Conservation (phyloP, 2,113 vertebrate genomes). For the Entelurus aequoreus region DNA sequence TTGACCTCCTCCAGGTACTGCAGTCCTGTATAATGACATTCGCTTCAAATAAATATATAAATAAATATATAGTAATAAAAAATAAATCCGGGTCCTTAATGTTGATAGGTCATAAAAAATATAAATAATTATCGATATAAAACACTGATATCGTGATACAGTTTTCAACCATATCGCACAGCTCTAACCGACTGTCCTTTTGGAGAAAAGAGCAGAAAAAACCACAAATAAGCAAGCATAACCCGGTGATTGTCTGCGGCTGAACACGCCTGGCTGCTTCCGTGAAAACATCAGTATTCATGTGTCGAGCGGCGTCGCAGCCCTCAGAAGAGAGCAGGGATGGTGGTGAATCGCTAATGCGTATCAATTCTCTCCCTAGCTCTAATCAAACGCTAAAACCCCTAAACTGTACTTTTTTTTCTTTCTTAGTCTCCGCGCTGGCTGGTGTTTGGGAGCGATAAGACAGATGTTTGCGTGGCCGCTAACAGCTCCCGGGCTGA, state of each 20-base stretch:
- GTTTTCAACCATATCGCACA: too few species aligned
- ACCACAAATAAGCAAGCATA: slow-evolving; percentile 2
- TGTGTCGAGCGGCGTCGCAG: slow-evolving; percentile 52
- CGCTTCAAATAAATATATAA: too few species aligned
- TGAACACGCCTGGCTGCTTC: slow-evolving; percentile 45
- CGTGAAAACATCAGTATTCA: slow-evolving; percentile 70
- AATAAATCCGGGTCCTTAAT: too few species aligned
- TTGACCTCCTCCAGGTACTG: too few species aligned
- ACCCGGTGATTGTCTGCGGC: slow-evolving; percentile 30
- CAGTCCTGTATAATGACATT: too few species aligned
- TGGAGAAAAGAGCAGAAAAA: not conserved
- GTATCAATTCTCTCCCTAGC: slow-evolving; percentile 46
- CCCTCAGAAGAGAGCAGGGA: slow-evolving; percentile 55
- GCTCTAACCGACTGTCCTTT: slow-evolving; percentile 6
- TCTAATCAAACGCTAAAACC: slow-evolving; percentile 63
- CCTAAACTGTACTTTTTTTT: slow-evolving; percentile 49
- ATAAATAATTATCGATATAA: too few species aligned
- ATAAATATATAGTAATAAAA: too few species aligned
- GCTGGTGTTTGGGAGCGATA: slow-evolving; percentile 65
- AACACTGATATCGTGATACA: too few species aligned
- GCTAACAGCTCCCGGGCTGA: slow-evolving; percentile 52
- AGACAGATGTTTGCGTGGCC: slow-evolving; percentile 64
- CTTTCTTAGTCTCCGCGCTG: slow-evolving; percentile 43
- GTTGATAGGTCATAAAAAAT: too few species aligned
- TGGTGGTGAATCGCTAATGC: slow-evolving; percentile 61